Percentiles rank a stretch among this genome's conserved stretches.
Evolutionary conservation across 2,888 invertebrate species (phyloP).

Genomic region (Caenorhabditis uteleia): DNA sequence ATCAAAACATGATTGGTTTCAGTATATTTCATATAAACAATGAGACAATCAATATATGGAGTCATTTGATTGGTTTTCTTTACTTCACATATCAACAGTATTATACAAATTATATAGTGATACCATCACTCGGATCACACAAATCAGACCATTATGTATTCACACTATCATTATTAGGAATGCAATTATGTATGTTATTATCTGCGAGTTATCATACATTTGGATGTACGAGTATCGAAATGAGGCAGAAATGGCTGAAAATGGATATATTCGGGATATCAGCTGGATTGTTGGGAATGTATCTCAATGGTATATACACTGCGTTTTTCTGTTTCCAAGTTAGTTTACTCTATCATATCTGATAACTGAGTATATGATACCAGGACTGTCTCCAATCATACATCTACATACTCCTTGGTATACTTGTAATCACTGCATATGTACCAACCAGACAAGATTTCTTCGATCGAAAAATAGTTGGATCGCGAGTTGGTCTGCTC

Average conservation of each 20-base stretch:
- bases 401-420: constrained; percentile 50
- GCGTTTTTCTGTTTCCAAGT: constrained; percentile 87
- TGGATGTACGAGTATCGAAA: constrained; percentile 86
- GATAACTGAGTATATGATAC: too few species aligned
- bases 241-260: constrained; percentile 84
- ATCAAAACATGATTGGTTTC: constrained; percentile 66
- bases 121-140: constrained; percentile 79
- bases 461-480: constrained; percentile 41
- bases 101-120: constrained; percentile 77
- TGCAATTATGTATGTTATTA: constrained; percentile 89
- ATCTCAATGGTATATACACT: constrained; percentile 92
- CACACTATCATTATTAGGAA: constrained; percentile 83
- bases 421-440: constrained; percentile 58
- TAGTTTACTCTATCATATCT: too few species aligned
- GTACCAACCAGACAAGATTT: constrained; percentile 54
- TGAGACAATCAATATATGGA: constrained; percentile 97
- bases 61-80: constrained; percentile 78
- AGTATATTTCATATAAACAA: constrained; percentile 96
- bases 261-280: constrained; percentile 93
- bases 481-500: constrained; percentile 57
- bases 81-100: constrained; percentile 83
- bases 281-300: constrained; percentile 88
- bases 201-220: constrained; percentile 93
- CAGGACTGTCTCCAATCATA: constrained; percentile 61
- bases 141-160: constrained; percentile 85